Conservation (phyloP, 2,797 vertebrate genomes). For the Typhlichthys subterraneus region DNA sequence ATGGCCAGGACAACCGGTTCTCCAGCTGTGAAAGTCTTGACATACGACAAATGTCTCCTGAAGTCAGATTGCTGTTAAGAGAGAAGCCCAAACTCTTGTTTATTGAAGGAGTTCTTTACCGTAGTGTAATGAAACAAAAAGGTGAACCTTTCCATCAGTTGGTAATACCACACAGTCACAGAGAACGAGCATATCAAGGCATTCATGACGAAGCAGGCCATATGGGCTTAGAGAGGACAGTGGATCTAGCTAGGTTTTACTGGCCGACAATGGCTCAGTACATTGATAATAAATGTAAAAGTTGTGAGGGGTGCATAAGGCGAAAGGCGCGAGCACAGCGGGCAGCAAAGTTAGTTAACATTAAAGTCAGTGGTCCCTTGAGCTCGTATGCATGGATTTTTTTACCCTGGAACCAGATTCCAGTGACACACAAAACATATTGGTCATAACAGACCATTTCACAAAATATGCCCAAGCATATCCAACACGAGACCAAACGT, state of each 20-base stretch:
- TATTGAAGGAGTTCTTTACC: background rate
- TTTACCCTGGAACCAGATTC: conserved; percentile 3
- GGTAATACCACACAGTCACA: background rate
- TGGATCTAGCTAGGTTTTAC: background rate
- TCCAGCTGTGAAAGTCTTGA: background rate
- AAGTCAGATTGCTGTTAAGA: background rate
- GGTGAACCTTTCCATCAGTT: background rate
- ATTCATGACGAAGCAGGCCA: background rate
- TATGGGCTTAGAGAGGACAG: background rate
- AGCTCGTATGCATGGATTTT: conserved; percentile 2
- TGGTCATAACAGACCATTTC: conserved; percentile 29
- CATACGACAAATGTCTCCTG: background rate
- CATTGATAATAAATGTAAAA: conserved; percentile 3
- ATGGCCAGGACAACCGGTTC: no score
- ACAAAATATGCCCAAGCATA: conserved; percentile 24
- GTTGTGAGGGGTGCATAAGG: conserved; percentile 2
- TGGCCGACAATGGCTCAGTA: conserved; percentile 2
- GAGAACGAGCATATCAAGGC: background rate
- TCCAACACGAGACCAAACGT: conserved; percentile 12
- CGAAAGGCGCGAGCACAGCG: background rate
- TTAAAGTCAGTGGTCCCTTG: conserved; percentile 1
- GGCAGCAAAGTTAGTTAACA: conserved; percentile 1
- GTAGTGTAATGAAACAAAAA: background rate
- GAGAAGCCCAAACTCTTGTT: background rate
- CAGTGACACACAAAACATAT: conserved; percentile 16